Evolutionary conservation across 2,797 vertebrate genomes (phyloP).

Genomic region (Aerospiza tachiro): DNA sequence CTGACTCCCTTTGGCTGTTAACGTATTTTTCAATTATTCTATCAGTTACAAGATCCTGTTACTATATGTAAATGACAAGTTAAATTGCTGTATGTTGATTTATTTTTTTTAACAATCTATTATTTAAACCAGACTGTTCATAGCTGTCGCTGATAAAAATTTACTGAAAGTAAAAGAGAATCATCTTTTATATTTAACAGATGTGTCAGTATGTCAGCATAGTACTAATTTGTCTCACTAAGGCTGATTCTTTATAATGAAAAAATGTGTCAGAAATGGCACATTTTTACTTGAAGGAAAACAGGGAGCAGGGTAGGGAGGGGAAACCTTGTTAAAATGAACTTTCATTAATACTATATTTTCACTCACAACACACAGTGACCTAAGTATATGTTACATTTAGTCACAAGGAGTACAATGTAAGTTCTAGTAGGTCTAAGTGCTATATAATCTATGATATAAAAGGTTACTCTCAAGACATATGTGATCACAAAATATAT

Average conservation of each 20-base stretch:
- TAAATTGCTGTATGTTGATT: conserved; percentile 36
- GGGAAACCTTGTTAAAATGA: conserved; percentile 2
- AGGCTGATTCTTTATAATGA: conserved; percentile 26
- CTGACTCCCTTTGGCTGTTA: conserved; percentile 35
- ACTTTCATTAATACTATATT: neutral
- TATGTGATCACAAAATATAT: neutral
- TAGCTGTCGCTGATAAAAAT: conserved; percentile 30
- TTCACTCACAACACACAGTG: neutral
- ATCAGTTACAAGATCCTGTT: conserved; percentile 18
- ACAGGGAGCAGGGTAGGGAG: neutral
- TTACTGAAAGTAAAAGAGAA: conserved; percentile 37
- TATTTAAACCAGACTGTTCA: conserved; percentile 39
- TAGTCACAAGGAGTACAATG: neutral
- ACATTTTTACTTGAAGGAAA: conserved; percentile 29
- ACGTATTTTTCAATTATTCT: conserved; percentile 39
- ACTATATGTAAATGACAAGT: conserved; percentile 28
- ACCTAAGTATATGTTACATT: neutral
- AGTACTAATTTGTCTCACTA: conserved; percentile 31
- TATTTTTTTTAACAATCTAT: conserved; percentile 51
- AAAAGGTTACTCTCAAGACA: neutral
- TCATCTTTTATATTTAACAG: conserved; percentile 37
- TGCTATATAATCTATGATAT: neutral
- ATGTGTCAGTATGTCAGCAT: conserved; percentile 38
- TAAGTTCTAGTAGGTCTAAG: neutral
- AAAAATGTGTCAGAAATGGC: conserved; percentile 49